Evolutionary conservation across 2,888 invertebrate species (phyloP).

Genomic region (Aphelenchoides bicaudatus): DNA sequence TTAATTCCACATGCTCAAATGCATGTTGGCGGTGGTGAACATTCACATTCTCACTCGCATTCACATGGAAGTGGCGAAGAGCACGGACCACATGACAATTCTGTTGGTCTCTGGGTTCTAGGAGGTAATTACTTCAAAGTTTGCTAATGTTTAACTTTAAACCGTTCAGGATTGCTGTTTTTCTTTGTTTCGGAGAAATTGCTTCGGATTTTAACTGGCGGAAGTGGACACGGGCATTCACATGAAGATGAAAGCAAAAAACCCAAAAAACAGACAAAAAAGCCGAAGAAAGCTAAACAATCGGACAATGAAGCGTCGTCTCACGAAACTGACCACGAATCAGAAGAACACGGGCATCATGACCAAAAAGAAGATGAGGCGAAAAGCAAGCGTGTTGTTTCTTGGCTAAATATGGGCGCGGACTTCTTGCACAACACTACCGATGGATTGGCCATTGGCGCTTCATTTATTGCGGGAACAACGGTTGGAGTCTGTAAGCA

Average conservation of each 20-base stretch:
- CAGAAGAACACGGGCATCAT: conserved; percentile 17
- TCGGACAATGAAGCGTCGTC: conserved; percentile 28
- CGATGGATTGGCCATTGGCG: conserved; percentile 96
- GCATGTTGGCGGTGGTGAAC: conserved; percentile 71
- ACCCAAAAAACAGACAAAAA: conserved; percentile 18
- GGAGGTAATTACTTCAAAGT: conserved; percentile 71
- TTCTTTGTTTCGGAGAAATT: conserved; percentile 74
- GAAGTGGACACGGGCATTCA: conserved; percentile 70
- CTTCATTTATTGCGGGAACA: conserved; percentile 68
- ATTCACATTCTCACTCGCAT: conserved; percentile 62
- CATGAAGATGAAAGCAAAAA: conserved; percentile 38
- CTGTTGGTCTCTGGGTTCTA: conserved; percentile 88
- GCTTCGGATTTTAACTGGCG: conserved; percentile 75
- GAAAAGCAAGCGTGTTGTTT: conserved; percentile 70
- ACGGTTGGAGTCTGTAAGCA: conserved; percentile 48
- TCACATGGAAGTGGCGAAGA: conserved; percentile 39
- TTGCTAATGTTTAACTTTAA: not conserved
- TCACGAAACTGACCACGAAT: conserved; percentile 22
- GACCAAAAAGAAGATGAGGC: conserved; percentile 22
- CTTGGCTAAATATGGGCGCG: conserved; percentile 92
- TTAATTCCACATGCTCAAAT: conserved; percentile 88
- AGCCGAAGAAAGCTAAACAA: conserved; percentile 18
- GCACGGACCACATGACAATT: conserved; percentile 71
- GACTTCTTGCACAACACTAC: conserved; percentile 99
- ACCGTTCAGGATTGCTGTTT: conserved; percentile 46